A percentile compares a stretch with the other conserved stretches of the same genome.
Conservation (phyloP, 2,888 invertebrate genomes). For the Drosophila vallismaia region DNA sequence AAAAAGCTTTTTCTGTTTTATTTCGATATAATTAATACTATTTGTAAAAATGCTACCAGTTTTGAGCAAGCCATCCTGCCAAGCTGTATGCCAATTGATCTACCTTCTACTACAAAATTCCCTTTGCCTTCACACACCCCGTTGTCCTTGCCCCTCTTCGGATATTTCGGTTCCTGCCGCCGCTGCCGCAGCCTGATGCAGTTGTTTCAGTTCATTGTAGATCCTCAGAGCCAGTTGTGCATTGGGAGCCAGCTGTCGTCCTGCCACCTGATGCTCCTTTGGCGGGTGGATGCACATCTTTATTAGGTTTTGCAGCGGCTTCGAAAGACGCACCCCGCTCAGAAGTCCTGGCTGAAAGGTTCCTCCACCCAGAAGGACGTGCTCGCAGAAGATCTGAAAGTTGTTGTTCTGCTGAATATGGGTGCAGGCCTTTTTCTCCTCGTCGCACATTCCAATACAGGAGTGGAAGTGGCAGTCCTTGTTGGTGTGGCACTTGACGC, state of each 20-base stretch:
- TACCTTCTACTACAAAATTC: constrained; percentile 15
- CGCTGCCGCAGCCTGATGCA: constrained; percentile 73
- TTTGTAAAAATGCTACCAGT: constrained; percentile 64
- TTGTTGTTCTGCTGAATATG: constrained; percentile 82
- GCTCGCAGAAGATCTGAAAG: constrained; percentile 81
- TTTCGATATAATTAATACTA: constrained; percentile 53
- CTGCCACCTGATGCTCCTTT: constrained; percentile 68
- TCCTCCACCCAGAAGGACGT: constrained; percentile 78
- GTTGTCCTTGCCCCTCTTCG: constrained; percentile 38
- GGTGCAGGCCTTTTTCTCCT: constrained; percentile 69
- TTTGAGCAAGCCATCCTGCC: constrained; percentile 25
- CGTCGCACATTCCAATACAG: constrained; percentile 81
- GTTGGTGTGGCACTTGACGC: constrained; percentile 71
- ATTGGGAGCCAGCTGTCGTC: constrained; percentile 76
- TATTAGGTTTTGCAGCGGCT: constrained; percentile 72
- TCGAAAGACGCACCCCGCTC: constrained; percentile 75
- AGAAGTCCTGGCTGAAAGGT: constrained; percentile 81
- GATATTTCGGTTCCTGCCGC: constrained; percentile 46
- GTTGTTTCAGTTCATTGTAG: constrained; percentile 81
- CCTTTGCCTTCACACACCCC: constrained; percentile 4
- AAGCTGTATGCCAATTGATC: constrained; percentile 34
- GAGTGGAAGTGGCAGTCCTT: constrained; percentile 78
- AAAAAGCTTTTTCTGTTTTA: constrained; percentile 34
- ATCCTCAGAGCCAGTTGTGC: constrained; percentile 77
- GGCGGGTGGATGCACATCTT: constrained; percentile 80